Base-by-base conservation (phyloP, 2,888 invertebrate species). In the Anticlea derivata region DNA sequence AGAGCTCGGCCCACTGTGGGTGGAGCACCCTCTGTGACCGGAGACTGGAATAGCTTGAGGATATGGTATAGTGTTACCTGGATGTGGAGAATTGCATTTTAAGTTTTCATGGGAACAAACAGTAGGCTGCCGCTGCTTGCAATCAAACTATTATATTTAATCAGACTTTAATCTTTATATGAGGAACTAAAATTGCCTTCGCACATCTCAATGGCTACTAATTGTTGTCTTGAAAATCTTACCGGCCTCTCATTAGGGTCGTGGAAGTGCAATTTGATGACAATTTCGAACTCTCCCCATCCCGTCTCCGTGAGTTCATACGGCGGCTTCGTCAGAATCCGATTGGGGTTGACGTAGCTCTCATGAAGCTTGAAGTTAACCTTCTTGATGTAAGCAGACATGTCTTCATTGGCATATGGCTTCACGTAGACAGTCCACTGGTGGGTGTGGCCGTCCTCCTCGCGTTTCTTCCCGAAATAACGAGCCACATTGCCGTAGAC, bases 231-330 rank as follows among this genome's bases (percentile, higher is more conserved):
- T 40, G 10, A 26, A 41, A 1, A 55, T 92, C 93, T 93, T 82
- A 97, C 97, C 8, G 98, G 96, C 76, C 97, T 92, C 84, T 98
- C 99, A 72, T 97, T 98, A 0, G 97, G 96, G 91, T 99, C 99
- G 75, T 96, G 95, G 70, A 99, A 99, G 81, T 97, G 98, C 56
- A 99, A 96, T 81, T 99, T 99, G 45, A 99, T 98, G 24, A 97
- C 96, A 60, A 99, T 96, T 86, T 99, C 99, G 80, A 99, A 99
- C 88, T 99, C 99, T 62, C 99, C 99, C 99, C 99, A 99, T 1
- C 99, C 99, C 0, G 99, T 99, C 85, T 99, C 99, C 0, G 96
- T 97, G 4, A 99, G 94, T 90, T 99, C 99, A 76, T 98, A 99
- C 0, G 99, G 99, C 0, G 98, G 98, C 77, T 98, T 97, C 0